Evolutionary conservation across 1,140 invertebrate genomes (phyloP).

Genomic region (Tetramorium simillimum): DNA sequence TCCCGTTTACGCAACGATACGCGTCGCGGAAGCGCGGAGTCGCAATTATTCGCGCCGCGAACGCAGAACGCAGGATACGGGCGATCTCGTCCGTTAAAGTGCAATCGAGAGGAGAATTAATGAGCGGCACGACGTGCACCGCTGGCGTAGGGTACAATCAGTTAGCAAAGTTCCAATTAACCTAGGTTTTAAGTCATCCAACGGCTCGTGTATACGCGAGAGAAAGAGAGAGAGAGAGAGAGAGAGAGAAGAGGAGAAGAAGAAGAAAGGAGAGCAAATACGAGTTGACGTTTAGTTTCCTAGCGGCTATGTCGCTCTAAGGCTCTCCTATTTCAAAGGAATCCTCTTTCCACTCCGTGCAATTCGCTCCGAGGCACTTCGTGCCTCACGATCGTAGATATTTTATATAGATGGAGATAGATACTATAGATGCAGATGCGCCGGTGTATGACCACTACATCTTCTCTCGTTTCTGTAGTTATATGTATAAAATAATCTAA

Average conservation of each 20-base stretch:
- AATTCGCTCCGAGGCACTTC: constrained; percentile 21
- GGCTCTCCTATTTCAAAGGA: constrained; percentile 27
- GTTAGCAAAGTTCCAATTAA: constrained; percentile 82
- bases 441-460: neutral
- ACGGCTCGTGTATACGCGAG: constrained; percentile 16
- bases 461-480: neutral
- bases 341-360: constrained; percentile 26
- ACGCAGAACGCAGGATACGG: constrained; percentile 62
- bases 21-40: constrained; percentile 42
- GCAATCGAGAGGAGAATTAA: constrained; percentile 74
- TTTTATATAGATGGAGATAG: constrained; percentile 8
- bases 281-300: constrained; percentile 45
- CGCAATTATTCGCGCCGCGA: constrained; percentile 68
- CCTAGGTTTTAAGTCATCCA: constrained; percentile 75
- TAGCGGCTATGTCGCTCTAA: neutral
- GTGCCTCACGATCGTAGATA: constrained; percentile 32
- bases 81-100: constrained; percentile 68
- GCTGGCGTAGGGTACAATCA: constrained; percentile 83
- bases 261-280: constrained; percentile 16
- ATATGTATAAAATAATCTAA: neutral
- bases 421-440: neutral
- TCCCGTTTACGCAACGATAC: constrained; percentile 32
- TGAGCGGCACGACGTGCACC: constrained; percentile 77
- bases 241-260: too few relatives aligned
- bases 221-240: constrained; percentile 23